Conservation (phyloP, 2,888 invertebrate genomes). For the Rhabditophanes sp. region DNA sequence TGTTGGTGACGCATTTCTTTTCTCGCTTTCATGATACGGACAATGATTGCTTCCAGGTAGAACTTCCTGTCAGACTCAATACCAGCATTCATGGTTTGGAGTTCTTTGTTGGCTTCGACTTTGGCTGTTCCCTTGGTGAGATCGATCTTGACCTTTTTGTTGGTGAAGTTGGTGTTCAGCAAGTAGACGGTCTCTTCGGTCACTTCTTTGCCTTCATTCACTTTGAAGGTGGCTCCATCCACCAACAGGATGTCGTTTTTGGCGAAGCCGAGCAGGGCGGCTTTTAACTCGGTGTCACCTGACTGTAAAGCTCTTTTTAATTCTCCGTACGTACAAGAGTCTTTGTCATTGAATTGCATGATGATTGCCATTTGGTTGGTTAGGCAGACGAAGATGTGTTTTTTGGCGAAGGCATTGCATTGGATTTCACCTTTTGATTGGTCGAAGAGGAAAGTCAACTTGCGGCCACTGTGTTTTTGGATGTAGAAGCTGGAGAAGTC, state of each 20-base stretch:
- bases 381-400: too few relatives aligned
- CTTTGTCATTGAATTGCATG: conserved; percentile 69
- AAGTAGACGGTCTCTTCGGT: too few relatives aligned
- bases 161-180: too few relatives aligned
- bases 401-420: too few relatives aligned
- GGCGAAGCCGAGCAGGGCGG: too few relatives aligned
- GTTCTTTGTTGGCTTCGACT: conserved; percentile 85
- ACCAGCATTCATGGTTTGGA: conserved; percentile 56
- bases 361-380: conserved; percentile 98
- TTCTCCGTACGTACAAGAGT: conserved; percentile 51
- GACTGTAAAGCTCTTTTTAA: too few relatives aligned
- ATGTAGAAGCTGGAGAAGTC: conserved; percentile 10
- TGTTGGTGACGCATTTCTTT: conserved; percentile 79
- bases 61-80: conserved; percentile 5
- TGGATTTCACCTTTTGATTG: conserved; percentile 19
- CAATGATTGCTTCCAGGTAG: conserved; percentile 49
- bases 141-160: too few relatives aligned
- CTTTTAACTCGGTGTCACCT: too few relatives aligned
- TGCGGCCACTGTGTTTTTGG: conserved; percentile 76
- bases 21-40: conserved; percentile 79
- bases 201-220: too few relatives aligned
- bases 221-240: too few relatives aligned
- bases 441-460: conserved; percentile 65
- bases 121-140: conserved; percentile 2
- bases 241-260: too few relatives aligned